Evolutionary conservation across 2,888 invertebrate species (phyloP).

Genomic region (Apomyelois bistriatella): DNA sequence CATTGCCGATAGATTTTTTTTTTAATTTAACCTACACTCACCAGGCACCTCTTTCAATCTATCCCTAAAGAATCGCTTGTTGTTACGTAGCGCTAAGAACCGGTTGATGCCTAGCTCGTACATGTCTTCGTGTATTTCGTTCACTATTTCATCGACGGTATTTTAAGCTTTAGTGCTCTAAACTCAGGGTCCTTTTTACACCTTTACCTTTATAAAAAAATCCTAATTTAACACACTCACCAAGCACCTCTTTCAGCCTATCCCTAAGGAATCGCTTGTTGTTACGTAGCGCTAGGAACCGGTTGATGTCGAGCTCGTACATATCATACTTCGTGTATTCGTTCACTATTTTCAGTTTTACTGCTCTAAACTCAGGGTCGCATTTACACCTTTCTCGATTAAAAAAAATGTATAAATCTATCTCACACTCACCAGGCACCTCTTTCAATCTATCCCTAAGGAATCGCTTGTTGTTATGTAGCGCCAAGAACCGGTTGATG

Average conservation of each 20-base stretch:
- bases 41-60: conserved; percentile 96
- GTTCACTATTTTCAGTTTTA: conserved; percentile 90
- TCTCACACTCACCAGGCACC: conserved; percentile 85
- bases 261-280: conserved; percentile 95
- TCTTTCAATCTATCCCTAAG: conserved; percentile 94
- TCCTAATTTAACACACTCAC: no score
- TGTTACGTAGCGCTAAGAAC: conserved; percentile 96
- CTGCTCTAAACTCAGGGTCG: no score
- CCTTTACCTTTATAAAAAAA: no score
- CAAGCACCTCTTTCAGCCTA: conserved; percentile 81
- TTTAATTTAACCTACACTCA: conserved; percentile 32
- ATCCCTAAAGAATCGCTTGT: conserved; percentile 93
- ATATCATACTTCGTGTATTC: conserved; percentile 90
- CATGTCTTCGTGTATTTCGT: conserved; percentile 91
- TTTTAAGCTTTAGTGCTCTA: no score
- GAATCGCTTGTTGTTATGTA: conserved; percentile 97
- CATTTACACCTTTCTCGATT: neutral
- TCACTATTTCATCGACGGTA: conserved; percentile 81
- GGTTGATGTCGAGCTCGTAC: conserved; percentile 92
- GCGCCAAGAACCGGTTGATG: conserved; percentile 92
- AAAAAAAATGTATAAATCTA: neutral
- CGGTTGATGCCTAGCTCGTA: conserved; percentile 94
- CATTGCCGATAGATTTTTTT: neutral
- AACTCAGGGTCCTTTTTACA: no score
- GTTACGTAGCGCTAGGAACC: conserved; percentile 95